Evolutionary conservation across 2,888 invertebrate genomes (phyloP), one percentile per base, ranked within the genome.

Genomic region (Macaria liturata): DNA sequence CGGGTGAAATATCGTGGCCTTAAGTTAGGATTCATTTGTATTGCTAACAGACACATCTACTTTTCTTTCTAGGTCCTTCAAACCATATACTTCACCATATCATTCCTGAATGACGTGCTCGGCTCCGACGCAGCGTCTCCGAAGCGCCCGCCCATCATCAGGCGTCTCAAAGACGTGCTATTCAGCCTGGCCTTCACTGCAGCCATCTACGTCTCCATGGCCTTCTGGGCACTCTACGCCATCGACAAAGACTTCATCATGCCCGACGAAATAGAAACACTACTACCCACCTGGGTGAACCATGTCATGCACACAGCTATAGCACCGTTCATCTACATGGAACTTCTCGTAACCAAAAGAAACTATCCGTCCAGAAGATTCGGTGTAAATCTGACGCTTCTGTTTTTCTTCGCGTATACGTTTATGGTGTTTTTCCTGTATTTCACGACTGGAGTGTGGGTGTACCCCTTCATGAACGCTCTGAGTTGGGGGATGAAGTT

Each of bases 181-280:
- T 94, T 95, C 78, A 87, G 94, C 37, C 80, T 96, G 57, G 95
- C 95, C 9, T 96, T 97, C 69, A 96, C 97, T 0, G 75, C 95
- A 1, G 95, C 96, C 4, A 87, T 95, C 82, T 96, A 96, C 88
- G 98, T 98, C 1, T 95, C 95, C n/a, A 69, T 94, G 0, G 94
- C 95, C 3, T 98, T 98, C 83, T 98, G 98, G 98, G 88, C 92
- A 0, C 84, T 98, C 31, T 98, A 96, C 90, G 89, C 93, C 32
- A 92, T 97, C 40, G 96, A 98, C 81, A 95, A 97, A 62, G 96
- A 97, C 71, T 87, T 98, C n/a, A 96, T 98, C 32, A 95, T 97
- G 74, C 98, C 98, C 0, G 94, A 94, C 70, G 93, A 93, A 3
- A 81, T 98, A 52, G 97, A 97, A 75, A 88, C 92, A n/a, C 94